These are phyloP conservation scores for Cheirogaleus medius DNA, from an alignment of 2,113 vertebrate genomes.

Conservation along the genomic window DNA sequence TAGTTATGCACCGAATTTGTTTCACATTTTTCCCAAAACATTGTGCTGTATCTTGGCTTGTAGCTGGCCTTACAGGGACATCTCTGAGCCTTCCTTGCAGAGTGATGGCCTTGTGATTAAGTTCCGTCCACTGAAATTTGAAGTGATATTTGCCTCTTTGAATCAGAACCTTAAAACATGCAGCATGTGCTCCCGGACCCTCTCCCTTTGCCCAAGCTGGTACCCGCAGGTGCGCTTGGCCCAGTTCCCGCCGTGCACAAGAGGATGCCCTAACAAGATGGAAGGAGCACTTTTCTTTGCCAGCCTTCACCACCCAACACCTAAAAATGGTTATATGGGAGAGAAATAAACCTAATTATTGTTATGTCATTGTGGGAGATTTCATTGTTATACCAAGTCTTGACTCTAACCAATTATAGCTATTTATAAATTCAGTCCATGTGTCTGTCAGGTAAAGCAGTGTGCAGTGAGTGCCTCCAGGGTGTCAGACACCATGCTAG, in stretches of 20 bases:
- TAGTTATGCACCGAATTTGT: not conserved
- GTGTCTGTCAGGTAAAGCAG: not conserved
- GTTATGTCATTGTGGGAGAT: not conserved
- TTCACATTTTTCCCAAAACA: not conserved
- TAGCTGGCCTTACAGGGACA: not conserved
- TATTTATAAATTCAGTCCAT: not conserved
- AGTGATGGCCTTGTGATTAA: not conserved
- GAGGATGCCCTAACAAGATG: not conserved
- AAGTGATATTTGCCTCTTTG: not conserved
- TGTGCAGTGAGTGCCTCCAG: not conserved
- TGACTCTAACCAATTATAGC: not conserved
- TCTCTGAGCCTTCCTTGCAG: not conserved
- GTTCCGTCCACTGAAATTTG: not conserved
- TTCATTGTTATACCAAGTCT: not conserved
- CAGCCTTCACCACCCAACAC: not conserved
- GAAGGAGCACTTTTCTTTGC: not conserved
- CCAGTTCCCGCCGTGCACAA: too few species aligned
- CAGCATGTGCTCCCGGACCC: not conserved
- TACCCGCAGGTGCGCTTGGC: rapidly evolving
- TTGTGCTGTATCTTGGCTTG: not conserved
- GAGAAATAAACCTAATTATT: not conserved
- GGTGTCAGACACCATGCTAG: not conserved
- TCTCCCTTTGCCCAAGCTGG: not conserved
- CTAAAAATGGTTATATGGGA: not conserved
- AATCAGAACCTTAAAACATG: rapidly evolving